Conservation (phyloP, 2,113 vertebrate species). For the Panthera tigris region DNA sequence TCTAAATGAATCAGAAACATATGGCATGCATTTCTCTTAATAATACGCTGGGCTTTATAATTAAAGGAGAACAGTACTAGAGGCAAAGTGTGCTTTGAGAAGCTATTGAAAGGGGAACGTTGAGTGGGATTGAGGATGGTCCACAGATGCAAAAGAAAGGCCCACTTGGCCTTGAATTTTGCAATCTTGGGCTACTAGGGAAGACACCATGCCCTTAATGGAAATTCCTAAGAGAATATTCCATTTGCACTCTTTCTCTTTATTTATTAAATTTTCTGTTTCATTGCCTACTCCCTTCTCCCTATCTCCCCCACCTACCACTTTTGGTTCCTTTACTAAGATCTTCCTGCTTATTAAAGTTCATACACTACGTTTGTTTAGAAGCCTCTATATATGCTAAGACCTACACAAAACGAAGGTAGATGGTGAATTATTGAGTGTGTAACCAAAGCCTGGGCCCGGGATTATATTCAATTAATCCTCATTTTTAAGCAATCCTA, state of each 20-base stretch:
- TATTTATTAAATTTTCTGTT: neutral
- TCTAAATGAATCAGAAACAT: slow-evolving; percentile 66
- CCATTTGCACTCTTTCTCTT: neutral
- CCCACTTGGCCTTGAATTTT: neutral
- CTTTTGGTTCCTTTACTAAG: neutral
- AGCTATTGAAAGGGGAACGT: slow-evolving; percentile 11
- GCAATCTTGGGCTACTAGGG: neutral
- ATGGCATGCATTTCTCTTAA: slow-evolving; percentile 58
- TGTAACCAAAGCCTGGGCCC: neutral
- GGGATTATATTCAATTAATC: neutral
- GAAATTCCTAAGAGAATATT: neutral
- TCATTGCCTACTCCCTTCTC: neutral
- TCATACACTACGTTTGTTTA: neutral
- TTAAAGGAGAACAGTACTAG: slow-evolving; percentile 54
- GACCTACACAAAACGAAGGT: neutral
- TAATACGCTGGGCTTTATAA: slow-evolving; percentile 31
- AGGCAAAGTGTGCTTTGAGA: slow-evolving; percentile 7
- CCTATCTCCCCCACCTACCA: neutral
- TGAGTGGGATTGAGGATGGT: neutral
- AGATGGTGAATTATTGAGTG: neutral
- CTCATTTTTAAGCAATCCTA: neutral
- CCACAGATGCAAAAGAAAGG: neutral
- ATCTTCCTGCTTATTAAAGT: neutral
- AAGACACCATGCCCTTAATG: neutral
- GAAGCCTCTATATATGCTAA: neutral